Base-by-base conservation (phyloP, 2,113 vertebrate species). In the Andinoacara biseriatus region DNA sequence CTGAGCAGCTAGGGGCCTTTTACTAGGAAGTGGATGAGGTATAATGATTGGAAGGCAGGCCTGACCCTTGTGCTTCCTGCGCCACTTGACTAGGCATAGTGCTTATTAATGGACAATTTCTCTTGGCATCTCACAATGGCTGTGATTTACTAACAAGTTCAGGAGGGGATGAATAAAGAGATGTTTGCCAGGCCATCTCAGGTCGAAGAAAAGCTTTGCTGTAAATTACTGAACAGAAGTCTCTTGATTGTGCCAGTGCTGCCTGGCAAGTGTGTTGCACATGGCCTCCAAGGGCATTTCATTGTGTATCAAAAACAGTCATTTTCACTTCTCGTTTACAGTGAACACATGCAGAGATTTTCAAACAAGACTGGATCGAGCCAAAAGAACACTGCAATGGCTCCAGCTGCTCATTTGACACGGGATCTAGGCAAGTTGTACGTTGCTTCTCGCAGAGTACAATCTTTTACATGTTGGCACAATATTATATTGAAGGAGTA, bases 101-200 rank as follows among this genome's bases (percentile, higher is more conserved):
- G 87, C 91, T 91, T 93, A 93, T 90, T 94, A 94, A 93, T 92
- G 76, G 90, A 89, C 87, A 84, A 80, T 92, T 91, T 91, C 88
- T 86, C 58, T 26, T 85, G 86, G 80, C 84, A 80, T 74, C 89
- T 80, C 80, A 94, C 89, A 93, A 90, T 80, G 89, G 65, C 58
- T 38, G 20, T 91, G 86, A 89, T 86, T 91, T 89, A 90, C 86
- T 86, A 89, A 90, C 89, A 89, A 82, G 83, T 86, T 80, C 38
- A 74, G 77, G 59, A 26, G 57, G 58, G 59, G 46, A 46, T 57
- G 49, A 83, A 82, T 63, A 61, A 61, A 43, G 33, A 62, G 20
- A 88, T 63, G 58, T 26, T 38, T 69, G 59, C 38, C 77, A 78
- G 80, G 82, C 40, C 10, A 22, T 49, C 56, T 29, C 78, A 69